phyloP scores from a whole-genome alignment of 2,113 vertebrate genomes.

The Sisor rabdophorus region DNA sequence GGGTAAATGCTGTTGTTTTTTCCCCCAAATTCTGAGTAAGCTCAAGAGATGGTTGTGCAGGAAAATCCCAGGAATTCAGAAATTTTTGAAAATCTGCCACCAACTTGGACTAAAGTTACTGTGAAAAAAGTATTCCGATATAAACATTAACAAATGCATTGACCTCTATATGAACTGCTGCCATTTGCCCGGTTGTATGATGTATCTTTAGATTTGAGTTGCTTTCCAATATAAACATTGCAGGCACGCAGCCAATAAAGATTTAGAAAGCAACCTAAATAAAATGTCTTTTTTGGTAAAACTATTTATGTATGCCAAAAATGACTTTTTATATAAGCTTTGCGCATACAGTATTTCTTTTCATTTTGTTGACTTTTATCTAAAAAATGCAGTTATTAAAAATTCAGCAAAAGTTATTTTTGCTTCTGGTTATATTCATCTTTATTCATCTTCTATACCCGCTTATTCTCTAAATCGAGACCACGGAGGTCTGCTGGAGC shows the following conservation, averaged over 20 bases:
- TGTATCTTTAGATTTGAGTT: constrained; percentile 9
- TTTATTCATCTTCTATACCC: no score
- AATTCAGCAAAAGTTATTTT: no score
- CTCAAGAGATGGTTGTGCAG: neutral
- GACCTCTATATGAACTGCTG: neutral
- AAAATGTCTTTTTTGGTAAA: neutral
- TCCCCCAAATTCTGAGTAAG: neutral
- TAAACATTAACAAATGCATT: neutral
- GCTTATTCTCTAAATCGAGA: no score
- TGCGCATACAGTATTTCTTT: neutral
- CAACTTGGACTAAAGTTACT: neutral
- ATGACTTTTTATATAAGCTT: neutral
- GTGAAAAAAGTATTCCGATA: neutral
- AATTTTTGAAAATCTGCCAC: constrained; percentile 8
- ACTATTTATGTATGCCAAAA: neutral
- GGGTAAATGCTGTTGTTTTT: neutral
- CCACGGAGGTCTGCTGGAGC: no score
- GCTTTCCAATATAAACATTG: constrained; percentile 3
- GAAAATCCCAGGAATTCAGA: neutral
- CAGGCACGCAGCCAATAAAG: constrained; percentile 1
- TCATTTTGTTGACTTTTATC: neutral
- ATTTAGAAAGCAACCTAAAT: neutral
- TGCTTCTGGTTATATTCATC: constrained; percentile 20
- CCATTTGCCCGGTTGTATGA: no score
- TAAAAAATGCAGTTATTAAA: constrained; percentile 23